phyloP scores from a whole-genome alignment of 2,888 invertebrate species.

The Calameuta pallipes region DNA sequence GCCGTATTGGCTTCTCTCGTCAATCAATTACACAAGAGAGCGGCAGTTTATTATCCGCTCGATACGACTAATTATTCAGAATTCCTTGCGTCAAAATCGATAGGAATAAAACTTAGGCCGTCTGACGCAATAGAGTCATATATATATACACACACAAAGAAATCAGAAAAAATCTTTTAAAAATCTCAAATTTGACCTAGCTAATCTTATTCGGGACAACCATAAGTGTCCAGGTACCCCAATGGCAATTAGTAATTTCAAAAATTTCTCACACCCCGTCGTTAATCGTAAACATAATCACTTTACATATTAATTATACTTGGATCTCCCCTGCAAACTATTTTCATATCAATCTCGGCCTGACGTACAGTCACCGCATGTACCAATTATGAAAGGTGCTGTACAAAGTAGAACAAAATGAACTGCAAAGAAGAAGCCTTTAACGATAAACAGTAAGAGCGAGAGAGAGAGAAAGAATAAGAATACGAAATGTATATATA shows the following conservation, averaged over 20 bases:
- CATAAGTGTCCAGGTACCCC: not conserved
- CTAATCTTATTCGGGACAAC: not conserved
- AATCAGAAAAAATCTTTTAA: not conserved
- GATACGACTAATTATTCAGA: not conserved
- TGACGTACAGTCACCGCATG: conserved; percentile 4
- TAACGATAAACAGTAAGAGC: not conserved
- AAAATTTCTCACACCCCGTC: not conserved
- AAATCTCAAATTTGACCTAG: not conserved
- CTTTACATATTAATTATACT: conserved; percentile 1
- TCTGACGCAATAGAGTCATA: not conserved
- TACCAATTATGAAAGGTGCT: conserved; percentile 8
- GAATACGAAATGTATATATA: not conserved
- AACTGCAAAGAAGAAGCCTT: not conserved
- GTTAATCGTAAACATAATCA: not conserved
- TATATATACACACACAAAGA: not conserved
- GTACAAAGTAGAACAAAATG: conserved; percentile 3
- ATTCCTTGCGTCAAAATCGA: not conserved
- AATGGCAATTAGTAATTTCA: not conserved
- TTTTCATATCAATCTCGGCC: conserved; percentile 13
- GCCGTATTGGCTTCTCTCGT: not conserved
- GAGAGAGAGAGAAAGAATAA: conserved; percentile 8
- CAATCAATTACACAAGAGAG: not conserved
- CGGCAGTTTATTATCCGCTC: not conserved
- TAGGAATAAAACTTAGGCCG: not conserved
- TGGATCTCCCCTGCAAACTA: conserved; percentile 10